Percentiles rank a stretch among this genome's conserved stretches.
These are phyloP conservation scores for Cepphus grylle DNA, from an alignment of 2,113 vertebrate species.

Conservation along the genomic window DNA sequence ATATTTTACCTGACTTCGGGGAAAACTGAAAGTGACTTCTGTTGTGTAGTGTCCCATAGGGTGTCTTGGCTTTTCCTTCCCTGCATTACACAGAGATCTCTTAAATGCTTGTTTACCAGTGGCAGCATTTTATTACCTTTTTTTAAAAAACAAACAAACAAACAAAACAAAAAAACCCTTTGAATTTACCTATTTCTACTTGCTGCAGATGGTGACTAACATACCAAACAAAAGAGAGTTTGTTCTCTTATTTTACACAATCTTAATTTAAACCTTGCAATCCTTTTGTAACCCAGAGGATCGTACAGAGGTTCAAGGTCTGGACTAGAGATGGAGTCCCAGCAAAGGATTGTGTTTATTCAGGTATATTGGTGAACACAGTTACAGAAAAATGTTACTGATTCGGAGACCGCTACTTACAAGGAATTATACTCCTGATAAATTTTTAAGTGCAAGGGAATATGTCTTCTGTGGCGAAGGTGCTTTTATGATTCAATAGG, in stretches of 20 bases:
- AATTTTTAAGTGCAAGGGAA: neutral
- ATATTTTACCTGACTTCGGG: neutral
- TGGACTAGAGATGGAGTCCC: neutral
- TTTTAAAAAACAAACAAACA: neutral
- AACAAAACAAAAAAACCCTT: neutral
- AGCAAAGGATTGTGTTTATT: neutral
- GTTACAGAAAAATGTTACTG: neutral
- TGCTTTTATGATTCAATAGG: neutral
- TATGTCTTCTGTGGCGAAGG: neutral
- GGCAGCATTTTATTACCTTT: neutral
- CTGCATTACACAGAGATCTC: neutral
- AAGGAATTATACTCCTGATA: neutral
- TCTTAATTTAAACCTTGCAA: neutral
- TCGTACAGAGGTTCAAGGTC: rapidly evolving
- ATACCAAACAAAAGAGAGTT: neutral
- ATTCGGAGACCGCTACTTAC: neutral
- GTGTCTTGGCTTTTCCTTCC: neutral
- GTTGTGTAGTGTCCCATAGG: too few relatives aligned
- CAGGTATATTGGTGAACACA: neutral
- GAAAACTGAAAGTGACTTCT: neutral
- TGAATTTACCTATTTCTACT: neutral
- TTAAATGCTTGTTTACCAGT: neutral
- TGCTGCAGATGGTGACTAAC: neutral
- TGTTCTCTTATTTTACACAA: neutral
- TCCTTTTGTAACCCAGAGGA: neutral